These are phyloP conservation scores for Anas platyrhynchos DNA, from an alignment of 2,113 vertebrate genomes.

Conservation along the genomic window DNA sequence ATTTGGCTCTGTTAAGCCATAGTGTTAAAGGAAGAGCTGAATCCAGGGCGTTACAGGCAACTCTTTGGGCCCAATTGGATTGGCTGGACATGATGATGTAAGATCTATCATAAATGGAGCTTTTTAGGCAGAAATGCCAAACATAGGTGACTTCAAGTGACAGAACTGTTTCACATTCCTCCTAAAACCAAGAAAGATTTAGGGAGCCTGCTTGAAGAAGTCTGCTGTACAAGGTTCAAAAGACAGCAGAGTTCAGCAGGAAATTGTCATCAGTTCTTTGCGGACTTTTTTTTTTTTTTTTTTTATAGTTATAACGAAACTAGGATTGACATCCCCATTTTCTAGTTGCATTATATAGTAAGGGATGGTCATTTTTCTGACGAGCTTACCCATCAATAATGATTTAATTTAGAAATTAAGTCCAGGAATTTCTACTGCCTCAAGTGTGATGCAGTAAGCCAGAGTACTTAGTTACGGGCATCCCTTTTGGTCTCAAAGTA, in stretches of 20 bases:
- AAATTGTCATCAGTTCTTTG: neutral
- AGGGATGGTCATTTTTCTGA: neutral
- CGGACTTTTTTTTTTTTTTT: neutral
- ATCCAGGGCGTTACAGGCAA: neutral
- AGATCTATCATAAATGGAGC: neutral
- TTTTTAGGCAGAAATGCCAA: conserved; percentile 16
- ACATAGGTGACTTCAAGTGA: neutral
- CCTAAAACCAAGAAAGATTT: neutral
- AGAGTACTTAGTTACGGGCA: neutral
- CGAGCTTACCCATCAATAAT: conserved; percentile 3
- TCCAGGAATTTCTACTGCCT: neutral
- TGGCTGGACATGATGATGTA: neutral
- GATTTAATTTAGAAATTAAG: conserved; percentile 28
- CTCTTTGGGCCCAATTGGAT: neutral
- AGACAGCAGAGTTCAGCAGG: neutral
- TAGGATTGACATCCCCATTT: conserved; percentile 1
- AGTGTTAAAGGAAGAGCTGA: neutral
- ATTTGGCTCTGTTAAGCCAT: neutral
- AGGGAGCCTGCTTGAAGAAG: neutral
- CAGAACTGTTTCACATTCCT: neutral
- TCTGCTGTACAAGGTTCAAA: neutral
- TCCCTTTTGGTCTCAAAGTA: neutral
- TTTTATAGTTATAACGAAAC: neutral
- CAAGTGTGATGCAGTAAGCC: neutral
- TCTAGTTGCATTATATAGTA: neutral